Evolutionary conservation across 2,113 vertebrate genomes (phyloP), one percentile per base, ranked within the genome.

Genomic region (Chitala chitala): DNA sequence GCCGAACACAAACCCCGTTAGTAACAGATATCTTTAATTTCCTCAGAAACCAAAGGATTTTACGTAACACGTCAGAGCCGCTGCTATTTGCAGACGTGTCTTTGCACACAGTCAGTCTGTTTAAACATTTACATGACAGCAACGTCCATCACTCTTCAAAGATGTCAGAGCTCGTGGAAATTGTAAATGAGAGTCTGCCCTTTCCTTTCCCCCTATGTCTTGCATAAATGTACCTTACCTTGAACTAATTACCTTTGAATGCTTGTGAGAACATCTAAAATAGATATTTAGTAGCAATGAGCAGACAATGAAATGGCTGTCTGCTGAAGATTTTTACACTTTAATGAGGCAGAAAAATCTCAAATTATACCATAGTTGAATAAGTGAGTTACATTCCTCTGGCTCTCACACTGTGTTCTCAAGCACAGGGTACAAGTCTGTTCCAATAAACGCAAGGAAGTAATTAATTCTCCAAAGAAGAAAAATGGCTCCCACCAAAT

Each of bases 291-390:
- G 50, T 29, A 50, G 26, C 46, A 4, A n/a, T 26, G 10, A 55
- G 46, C 1, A 17, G 51, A 66, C 64, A 40, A 31, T 13, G 22
- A 75, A 75, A n/a, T 53, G 46, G n/a, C 46, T 65, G 15, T 29
- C 59, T 65, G 29, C 20, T 75, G 61, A 68, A 44, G 73, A 29
- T n/a, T 68, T 75, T 55, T 53, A 56, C 64, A 73, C 64, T 65
- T 75, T 68, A 68, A 55, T 68, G 63, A 75, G 48, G 63, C 61
- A 68, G 73, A 75, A 75, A 75, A 69, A 44, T 26, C 22, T 1
- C 12, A 40, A 66, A 55, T 48, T 58, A 66, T 44, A 53, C 33
- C 31, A 42, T 42, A 17, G 31, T 29, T 53, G 51, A 51, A 63
- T 48, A 64, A 74, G 46, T 44, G 29, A 46, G 31, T 33, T 31